Base-by-base conservation (phyloP, 2,888 invertebrate species). In the Cataglyphis cursor region DNA sequence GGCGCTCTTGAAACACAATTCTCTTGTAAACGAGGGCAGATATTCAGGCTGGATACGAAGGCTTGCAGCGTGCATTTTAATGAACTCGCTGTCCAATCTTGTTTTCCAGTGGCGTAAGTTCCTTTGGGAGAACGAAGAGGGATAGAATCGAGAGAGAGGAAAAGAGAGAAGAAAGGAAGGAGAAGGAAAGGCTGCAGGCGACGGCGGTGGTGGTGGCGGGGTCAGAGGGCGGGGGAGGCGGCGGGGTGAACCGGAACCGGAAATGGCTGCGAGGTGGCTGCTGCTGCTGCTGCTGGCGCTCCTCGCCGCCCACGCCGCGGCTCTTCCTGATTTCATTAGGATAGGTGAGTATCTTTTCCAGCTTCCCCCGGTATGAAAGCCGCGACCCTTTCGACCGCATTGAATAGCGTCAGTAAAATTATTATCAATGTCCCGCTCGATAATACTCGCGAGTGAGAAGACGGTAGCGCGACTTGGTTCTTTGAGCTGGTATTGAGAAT, bases 301-400 rank as follows among this genome's bases (percentile, higher is more conserved):
- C 88, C 90, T 92, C 89, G 91, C 89, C 89, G 91, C 91, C 88
- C 89, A 90, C 87, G 90, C 91, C 85, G 89, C 90, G 90, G 93
- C 94, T 87, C 94, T 96, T 89, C 96, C 96, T 87, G 96, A 96
- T 90, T 94, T 95, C 90, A 96, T 96, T 92, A 95, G 95, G 91
- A 96, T 96, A 93, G 96, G 96, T 95, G 92, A 95, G 95, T 93
- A 90, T 90, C 89, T 90, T 90, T 88, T 81, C 82, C 83, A 82
- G 78, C 59, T 89, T 74, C 81, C 83, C 44, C 61, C 54, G 48
- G 65, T 31, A 48, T 83, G 85, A 87, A 87, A 88, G 83, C 57
- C 76, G 61, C 41, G 35, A 51, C 44, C 70, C 83, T 84, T 85
- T 44, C 51, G 61, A 72, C 57, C 44, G 44, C 41, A 21, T 59